Evolutionary conservation across 2,113 vertebrate genomes (phyloP).

Genomic region (Gorsachius goisagi): DNA sequence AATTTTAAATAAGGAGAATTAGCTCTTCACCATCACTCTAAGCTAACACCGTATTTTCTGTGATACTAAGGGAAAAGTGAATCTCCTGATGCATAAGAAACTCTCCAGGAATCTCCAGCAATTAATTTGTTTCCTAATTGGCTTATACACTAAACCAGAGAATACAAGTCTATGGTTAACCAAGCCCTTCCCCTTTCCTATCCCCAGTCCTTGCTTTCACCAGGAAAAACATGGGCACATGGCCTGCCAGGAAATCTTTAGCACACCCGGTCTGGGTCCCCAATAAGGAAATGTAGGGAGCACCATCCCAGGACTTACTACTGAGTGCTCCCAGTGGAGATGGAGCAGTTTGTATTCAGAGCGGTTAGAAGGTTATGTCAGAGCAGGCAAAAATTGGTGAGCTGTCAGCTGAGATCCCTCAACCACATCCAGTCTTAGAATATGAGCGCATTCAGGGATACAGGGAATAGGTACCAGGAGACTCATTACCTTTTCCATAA

Average conservation of each 20-base stretch:
- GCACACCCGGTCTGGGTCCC: not conserved
- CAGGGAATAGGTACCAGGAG: not conserved
- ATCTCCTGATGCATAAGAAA: not conserved
- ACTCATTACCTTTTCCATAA: not conserved
- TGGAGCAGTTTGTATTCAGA: not conserved
- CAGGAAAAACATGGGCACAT: rapidly evolving
- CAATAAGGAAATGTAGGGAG: not conserved
- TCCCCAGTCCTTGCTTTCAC: not conserved
- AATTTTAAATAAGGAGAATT: not conserved
- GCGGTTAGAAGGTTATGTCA: not conserved
- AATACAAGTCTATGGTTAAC: not conserved
- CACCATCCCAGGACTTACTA: not conserved
- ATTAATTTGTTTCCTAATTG: not conserved
- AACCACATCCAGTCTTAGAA: not conserved
- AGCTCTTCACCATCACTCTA: not conserved
- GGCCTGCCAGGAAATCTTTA: not conserved
- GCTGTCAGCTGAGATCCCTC: not conserved
- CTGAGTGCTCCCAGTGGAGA: not conserved
- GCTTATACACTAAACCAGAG: not conserved
- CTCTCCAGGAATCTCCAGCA: rapidly evolving
- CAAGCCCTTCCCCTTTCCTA: not conserved
- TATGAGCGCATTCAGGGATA: not conserved
- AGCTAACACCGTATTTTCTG: not conserved
- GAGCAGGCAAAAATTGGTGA: not conserved
- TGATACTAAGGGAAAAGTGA: not conserved